These are phyloP conservation scores for Orthonyx spaldingii DNA, from an alignment of 2,113 vertebrate genomes.

Conservation along the genomic window DNA sequence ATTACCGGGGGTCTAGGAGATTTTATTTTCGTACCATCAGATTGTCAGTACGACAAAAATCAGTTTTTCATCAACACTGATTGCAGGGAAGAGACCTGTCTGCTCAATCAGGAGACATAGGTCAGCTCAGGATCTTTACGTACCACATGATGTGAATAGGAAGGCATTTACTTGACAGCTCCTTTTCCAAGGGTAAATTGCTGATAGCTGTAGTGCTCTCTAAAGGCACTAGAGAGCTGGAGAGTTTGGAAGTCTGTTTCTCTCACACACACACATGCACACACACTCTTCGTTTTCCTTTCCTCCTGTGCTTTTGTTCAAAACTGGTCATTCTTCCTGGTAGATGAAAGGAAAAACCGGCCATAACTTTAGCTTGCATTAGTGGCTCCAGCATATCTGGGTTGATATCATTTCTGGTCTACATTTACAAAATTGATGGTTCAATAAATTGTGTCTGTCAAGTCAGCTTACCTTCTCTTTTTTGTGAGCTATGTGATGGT, in stretches of 20 bases:
- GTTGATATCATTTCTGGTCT: not conserved
- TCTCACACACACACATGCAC: no score
- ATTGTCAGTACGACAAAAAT: constrained; percentile 32
- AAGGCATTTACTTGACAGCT: not conserved
- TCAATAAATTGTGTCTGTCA: not conserved
- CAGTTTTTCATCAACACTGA: constrained; percentile 50
- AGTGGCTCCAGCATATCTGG: not conserved
- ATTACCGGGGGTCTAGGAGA: not conserved
- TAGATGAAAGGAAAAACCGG: not conserved
- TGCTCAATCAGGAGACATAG: constrained; percentile 28
- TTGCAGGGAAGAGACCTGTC: constrained; percentile 23
- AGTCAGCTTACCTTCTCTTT: not conserved
- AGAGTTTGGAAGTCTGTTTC: not conserved
- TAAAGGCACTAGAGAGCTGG: not conserved
- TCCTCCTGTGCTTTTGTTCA: not conserved
- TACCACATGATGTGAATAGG: not conserved
- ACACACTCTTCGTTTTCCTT: not conserved
- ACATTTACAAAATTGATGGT: not conserved
- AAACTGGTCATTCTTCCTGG: not conserved
- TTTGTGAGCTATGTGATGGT: not conserved
- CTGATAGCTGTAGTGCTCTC: not conserved
- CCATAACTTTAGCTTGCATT: not conserved
- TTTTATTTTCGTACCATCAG: constrained; percentile 17
- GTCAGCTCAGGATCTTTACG: not conserved
- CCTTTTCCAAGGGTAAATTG: not conserved